Conservation (phyloP, 1,140 invertebrate genomes). For the Varroa destructor region DNA sequence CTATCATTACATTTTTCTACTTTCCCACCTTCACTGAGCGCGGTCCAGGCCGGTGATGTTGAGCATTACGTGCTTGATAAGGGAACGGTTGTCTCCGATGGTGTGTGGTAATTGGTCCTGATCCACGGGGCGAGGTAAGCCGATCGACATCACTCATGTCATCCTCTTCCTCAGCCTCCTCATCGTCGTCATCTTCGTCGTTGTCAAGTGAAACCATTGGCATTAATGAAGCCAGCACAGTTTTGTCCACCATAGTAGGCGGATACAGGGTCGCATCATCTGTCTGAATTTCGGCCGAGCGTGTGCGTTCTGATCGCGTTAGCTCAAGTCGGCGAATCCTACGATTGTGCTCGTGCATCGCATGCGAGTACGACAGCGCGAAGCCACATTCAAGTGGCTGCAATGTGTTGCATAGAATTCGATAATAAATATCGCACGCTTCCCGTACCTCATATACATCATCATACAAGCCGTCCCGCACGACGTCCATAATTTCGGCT, state of each 20-base stretch:
- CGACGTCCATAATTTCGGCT: conserved; percentile 7
- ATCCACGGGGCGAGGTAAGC: too few relatives aligned
- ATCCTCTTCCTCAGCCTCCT: conserved; percentile 3
- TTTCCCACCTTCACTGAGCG: too few relatives aligned
- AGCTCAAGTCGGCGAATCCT: neutral
- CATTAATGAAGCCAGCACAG: too few relatives aligned
- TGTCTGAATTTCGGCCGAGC: neutral
- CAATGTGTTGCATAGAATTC: neutral
- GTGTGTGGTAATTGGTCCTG: too few relatives aligned
- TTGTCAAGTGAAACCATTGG: neutral
- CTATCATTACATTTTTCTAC: too few relatives aligned
- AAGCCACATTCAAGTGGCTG: conserved; percentile 10
- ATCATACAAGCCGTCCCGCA: neutral
- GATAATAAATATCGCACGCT: neutral
- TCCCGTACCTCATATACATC: neutral
- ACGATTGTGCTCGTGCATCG: conserved; percentile 20
- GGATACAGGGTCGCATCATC: neutral
- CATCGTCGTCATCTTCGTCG: conserved; percentile 17
- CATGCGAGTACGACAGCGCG: conserved; percentile 12
- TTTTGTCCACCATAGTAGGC: neutral
- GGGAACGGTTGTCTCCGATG: too few relatives aligned
- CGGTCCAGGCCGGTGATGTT: too few relatives aligned
- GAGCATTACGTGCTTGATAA: too few relatives aligned
- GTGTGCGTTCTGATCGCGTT: conserved; percentile 8
- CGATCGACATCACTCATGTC: neutral